These are phyloP conservation scores for Micromys minutus DNA, from an alignment of 2,113 vertebrate species.

Conservation along the genomic window DNA sequence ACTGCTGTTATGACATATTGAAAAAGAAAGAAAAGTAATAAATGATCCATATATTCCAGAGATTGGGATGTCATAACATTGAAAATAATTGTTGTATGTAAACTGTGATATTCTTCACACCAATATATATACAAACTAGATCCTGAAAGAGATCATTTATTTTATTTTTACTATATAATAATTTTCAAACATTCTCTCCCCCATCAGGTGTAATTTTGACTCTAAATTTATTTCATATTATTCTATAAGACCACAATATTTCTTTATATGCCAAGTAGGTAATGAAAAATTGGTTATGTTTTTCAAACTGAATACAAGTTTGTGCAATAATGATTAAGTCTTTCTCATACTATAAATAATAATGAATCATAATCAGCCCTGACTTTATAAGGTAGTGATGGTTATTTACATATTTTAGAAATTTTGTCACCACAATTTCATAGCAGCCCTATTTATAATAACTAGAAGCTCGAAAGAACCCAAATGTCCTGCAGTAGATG, in stretches of 20 bases:
- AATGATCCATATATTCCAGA: neutral
- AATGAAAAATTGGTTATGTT: neutral
- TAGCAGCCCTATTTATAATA: too few species aligned
- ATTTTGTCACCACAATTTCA: too few species aligned
- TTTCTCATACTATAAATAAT: neutral
- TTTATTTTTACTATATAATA: neutral
- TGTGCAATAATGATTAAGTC: neutral
- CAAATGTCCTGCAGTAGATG: too few species aligned
- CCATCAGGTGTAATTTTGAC: neutral
- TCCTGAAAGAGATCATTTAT: neutral
- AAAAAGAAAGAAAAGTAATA: neutral
- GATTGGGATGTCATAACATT: neutral
- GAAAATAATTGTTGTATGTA: neutral
- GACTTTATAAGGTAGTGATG: neutral
- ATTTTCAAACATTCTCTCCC: neutral
- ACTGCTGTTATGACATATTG: neutral
- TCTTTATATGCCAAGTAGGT: too few species aligned
- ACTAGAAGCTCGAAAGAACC: too few species aligned
- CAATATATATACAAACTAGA: neutral
- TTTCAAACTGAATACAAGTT: neutral
- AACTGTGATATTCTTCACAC: neutral
- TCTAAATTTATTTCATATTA: neutral
- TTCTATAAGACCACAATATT: neutral
- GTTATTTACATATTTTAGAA: neutral
- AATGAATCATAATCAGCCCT: neutral